Conservation (phyloP, 1,140 invertebrate species). For the Trialeurodes vaporariorum region DNA sequence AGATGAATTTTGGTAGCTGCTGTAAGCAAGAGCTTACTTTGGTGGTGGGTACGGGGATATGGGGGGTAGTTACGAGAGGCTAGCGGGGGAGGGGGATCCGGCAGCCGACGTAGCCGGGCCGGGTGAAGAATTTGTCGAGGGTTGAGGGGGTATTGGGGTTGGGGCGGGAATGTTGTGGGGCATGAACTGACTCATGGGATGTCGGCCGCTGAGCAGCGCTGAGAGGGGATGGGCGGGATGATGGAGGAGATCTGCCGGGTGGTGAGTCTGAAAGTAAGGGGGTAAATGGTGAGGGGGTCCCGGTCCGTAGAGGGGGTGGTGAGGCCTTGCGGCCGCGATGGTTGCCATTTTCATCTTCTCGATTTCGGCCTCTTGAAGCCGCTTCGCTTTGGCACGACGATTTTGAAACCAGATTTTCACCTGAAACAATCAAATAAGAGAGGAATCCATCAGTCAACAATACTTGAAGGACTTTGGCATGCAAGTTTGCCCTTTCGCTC, state of each 20-base stretch:
- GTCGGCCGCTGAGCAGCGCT: slow-evolving; percentile 22
- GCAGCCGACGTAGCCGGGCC: slow-evolving; percentile 25
- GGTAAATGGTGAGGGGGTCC: slow-evolving; percentile 32
- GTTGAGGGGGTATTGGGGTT: slow-evolving; percentile 17
- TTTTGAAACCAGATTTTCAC: slow-evolving; percentile 99
- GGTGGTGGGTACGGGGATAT: slow-evolving; percentile 7
- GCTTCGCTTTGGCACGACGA: slow-evolving; percentile 83
- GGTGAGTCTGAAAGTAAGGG: slow-evolving; percentile 19
- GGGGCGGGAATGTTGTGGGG: slow-evolving; percentile 15
- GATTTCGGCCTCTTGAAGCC: slow-evolving; percentile 87
- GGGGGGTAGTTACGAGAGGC: slow-evolving; percentile 8
- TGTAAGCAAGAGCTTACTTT: no score
- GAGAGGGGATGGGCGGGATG: slow-evolving; percentile 19
- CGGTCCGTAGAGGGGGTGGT: slow-evolving; percentile 37
- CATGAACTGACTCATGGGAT: slow-evolving; percentile 20
- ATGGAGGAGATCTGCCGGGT: slow-evolving; percentile 20
- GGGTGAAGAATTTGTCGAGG: slow-evolving; percentile 19
- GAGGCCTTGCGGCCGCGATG: slow-evolving; percentile 45
- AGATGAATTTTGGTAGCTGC: no score
- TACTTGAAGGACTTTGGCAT: no score
- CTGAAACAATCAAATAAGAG: slow-evolving; percentile 44
- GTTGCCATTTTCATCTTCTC: slow-evolving; percentile 74
- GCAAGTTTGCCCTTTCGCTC: no score
- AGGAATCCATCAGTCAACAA: no score
- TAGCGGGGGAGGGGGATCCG: slow-evolving; percentile 16